Evolutionary conservation across 1,140 invertebrate species (phyloP).

Genomic region (Thalassaphorura encarpata): DNA sequence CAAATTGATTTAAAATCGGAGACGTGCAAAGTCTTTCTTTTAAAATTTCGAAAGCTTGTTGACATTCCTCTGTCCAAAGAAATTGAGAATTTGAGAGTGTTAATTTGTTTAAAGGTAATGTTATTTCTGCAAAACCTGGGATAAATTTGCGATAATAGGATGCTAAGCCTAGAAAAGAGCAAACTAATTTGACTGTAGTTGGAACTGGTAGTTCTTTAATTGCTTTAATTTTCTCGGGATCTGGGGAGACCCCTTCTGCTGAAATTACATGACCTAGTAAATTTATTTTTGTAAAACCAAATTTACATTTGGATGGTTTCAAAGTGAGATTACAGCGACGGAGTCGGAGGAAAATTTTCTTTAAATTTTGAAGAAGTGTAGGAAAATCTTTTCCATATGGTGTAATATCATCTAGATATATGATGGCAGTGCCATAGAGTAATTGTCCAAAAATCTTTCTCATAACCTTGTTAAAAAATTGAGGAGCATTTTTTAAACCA

Average conservation of each 20-base stretch:
- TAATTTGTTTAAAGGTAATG: constrained; percentile 26
- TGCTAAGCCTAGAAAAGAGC: constrained; percentile 9
- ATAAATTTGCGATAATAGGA: constrained; percentile 9
- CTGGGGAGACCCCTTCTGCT: constrained; percentile 34
- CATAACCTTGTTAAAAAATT: constrained; percentile 40
- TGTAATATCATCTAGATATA: constrained; percentile 35
- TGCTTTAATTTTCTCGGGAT: constrained; percentile 22
- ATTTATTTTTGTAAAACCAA: constrained; percentile 35
- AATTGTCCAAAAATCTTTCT: constrained; percentile 33
- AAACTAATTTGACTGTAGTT: neutral
- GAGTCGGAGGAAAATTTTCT: constrained; percentile 35
- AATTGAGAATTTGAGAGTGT: constrained; percentile 9
- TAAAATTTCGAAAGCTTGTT: constrained; percentile 8
- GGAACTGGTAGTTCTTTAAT: constrained; percentile 15
- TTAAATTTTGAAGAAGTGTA: constrained; percentile 34
- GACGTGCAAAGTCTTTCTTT: neutral
- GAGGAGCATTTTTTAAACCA: constrained; percentile 40
- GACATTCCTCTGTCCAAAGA: neutral
- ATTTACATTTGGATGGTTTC: constrained; percentile 37
- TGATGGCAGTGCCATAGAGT: constrained; percentile 27
- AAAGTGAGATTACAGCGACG: constrained; percentile 34
- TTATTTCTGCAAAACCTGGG: neutral
- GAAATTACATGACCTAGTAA: constrained; percentile 38
- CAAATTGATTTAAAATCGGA: constrained; percentile 13
- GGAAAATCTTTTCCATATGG: constrained; percentile 33